Conservation (phyloP, 2,888 invertebrate genomes). For the Platycheirus albimanus region DNA sequence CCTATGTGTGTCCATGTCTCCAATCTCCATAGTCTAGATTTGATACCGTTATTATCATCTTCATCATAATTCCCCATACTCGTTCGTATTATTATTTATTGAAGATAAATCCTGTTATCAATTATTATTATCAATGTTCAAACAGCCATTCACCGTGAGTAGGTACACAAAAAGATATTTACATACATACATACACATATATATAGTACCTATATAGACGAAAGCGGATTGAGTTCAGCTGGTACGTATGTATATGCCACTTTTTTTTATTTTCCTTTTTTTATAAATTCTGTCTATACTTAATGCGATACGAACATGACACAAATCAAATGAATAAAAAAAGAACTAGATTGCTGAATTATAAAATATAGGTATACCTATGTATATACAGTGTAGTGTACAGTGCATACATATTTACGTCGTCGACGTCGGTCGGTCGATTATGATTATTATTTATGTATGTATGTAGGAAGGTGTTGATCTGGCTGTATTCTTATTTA, state of each 20-base stretch:
- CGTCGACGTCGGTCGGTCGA: constrained; percentile 12
- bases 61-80: constrained; percentile 29
- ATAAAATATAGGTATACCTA: constrained; percentile 46
- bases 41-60: constrained; percentile 39
- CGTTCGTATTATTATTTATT: constrained; percentile 49
- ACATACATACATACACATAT: constrained; percentile 8
- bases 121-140: constrained; percentile 62
- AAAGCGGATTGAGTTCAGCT: constrained; percentile 71
- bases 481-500: constrained; percentile 39
- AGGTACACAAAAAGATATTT: constrained; percentile 11
- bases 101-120: constrained; percentile 73
- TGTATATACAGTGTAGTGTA: background rate
- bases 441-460: constrained; percentile 13
- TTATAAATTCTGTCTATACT: constrained; percentile 65
- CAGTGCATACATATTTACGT: background rate
- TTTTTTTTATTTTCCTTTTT: constrained; percentile 34
- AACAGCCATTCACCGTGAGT: constrained; percentile 63
- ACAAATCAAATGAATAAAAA: constrained; percentile 66
- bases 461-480: constrained; percentile 28
- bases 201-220: too few relatives aligned
- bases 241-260: constrained; percentile 39
- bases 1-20: too few relatives aligned
- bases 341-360: constrained; percentile 67
- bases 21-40: background rate
- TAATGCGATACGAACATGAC: constrained; percentile 73